Base-by-base conservation (phyloP, 92 coral and sea anemone species). In the Montipora capitata region DNA sequence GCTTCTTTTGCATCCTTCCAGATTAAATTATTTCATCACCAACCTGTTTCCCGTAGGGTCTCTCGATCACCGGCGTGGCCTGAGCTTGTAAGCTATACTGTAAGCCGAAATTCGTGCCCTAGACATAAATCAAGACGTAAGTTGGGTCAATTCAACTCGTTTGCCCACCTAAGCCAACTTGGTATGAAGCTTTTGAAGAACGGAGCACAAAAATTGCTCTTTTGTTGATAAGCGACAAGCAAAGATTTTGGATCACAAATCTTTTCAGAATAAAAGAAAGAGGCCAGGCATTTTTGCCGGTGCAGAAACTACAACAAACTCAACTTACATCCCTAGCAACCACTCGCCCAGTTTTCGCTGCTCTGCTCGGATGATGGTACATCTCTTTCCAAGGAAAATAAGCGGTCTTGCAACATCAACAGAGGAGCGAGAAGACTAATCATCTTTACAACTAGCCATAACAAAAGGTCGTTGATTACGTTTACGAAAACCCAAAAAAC, bases 11-110 rank as follows among this genome's bases (percentile, higher is more conserved):
- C 6, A 48, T 48, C 10, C 10, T 48, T 48, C 10, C 52, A 48
- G 52, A 0, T 10, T 48, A 48, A 48, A 48, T 0, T 16, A 1
- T 63, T 7, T 17, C 18, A 39, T 18, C 48, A 58, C 68, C 2
- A 61, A 95, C 99, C 95, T 95, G 98, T 71, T 94, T 93, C 2
- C 89, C 71, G 10, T 87, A 73, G 20, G 99, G 97, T 77, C 98
- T 86, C 81, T 97, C 99, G 74, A 90, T 94, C 42, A 97, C 99
- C 15, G 94, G 94, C 20, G 98, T 94, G n/a, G 99, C 99, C 74
- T 97, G 99, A 5, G 99, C 99, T 81, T 96, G 99, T 52, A 97
- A 81, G 63, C 99, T 97, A 72, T 97, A 91, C 86, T 97, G 96
- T 11, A 97, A 89, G 41, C 98, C 96, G 81, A 97, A 91, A 65